Percentiles rank a stretch among this genome's conserved stretches.
Evolutionary conservation across 2,797 vertebrate species (phyloP).

Genomic region (Pelochelys cantorii): DNA sequence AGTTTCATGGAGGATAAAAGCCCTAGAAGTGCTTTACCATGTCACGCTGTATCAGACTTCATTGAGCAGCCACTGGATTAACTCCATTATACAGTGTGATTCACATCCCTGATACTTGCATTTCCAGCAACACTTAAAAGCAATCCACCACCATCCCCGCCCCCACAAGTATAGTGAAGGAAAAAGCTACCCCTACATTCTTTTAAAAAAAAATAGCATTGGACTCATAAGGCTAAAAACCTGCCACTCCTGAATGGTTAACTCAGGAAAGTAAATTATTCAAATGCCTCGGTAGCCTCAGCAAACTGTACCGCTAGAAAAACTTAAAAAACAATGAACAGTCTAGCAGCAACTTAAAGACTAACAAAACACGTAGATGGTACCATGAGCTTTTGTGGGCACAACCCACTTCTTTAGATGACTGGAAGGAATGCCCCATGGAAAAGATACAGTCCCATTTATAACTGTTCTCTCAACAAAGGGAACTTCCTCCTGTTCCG

Average conservation of each 20-base stretch:
- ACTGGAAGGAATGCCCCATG: neutral
- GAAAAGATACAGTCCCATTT: neutral
- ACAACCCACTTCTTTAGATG: too few species aligned
- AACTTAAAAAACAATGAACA: too few species aligned
- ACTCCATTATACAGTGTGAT: neutral
- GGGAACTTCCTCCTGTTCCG: neutral
- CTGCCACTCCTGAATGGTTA: neutral
- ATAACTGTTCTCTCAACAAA: neutral
- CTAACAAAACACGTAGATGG: too few species aligned
- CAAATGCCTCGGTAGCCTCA: neutral
- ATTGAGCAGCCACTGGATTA: neutral
- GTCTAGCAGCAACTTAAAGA: too few species aligned
- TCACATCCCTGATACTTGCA: neutral
- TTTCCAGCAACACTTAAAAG: neutral
- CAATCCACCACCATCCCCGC: neutral
- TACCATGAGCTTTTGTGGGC: too few species aligned
- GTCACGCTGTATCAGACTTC: neutral
- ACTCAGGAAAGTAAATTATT: neutral
- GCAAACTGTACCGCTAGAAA: neutral
- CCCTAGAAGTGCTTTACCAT: neutral
- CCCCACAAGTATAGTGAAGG: neutral
- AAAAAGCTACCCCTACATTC: neutral
- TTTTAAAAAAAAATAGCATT: neutral
- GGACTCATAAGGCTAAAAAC: neutral
- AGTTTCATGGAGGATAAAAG: neutral